Evolutionary conservation across 2,888 invertebrate species (phyloP).

Genomic region (Helleia helle): DNA sequence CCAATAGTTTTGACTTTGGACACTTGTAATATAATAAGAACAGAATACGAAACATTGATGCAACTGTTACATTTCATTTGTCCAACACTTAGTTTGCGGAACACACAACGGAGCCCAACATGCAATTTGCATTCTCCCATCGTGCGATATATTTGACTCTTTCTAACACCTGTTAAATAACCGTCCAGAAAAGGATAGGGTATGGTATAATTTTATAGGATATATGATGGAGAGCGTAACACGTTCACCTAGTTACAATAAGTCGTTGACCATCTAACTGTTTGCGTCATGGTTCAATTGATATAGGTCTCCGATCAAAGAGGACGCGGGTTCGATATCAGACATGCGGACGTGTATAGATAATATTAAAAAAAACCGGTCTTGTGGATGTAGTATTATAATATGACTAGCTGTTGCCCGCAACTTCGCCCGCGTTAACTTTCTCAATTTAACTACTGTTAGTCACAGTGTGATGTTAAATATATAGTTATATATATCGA

Average conservation of each 20-base stretch:
- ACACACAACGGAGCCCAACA: constrained; percentile 5
- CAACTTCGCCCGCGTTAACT: too few species aligned
- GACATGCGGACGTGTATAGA: too few species aligned
- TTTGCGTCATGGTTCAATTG: constrained; percentile 5
- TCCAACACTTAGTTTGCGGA: neutral
- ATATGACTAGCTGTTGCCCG: too few species aligned
- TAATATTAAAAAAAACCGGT: too few species aligned
- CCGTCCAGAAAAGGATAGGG: constrained; percentile 9
- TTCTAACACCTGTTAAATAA: constrained; percentile 3
- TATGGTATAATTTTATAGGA: constrained; percentile 16
- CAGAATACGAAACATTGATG: neutral
- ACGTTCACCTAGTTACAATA: constrained; percentile 28
- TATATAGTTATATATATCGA: too few species aligned
- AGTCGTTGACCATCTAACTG: constrained; percentile 8
- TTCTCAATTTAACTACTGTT: too few species aligned
- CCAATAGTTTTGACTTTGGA: neutral
- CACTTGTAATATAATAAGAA: neutral
- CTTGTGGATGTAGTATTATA: too few species aligned
- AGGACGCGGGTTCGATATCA: too few species aligned
- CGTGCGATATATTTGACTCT: constrained; percentile 9
- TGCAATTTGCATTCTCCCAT: constrained; percentile 6
- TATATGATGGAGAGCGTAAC: constrained; percentile 24
- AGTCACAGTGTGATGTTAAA: too few species aligned
- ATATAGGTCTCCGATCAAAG: neutral
- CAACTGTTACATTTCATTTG: constrained; percentile 5